Percentiles rank a stretch among this genome's conserved stretches.
Evolutionary conservation across 1,140 invertebrate species (phyloP).

Genomic region (Hypsibius dujardini): DNA sequence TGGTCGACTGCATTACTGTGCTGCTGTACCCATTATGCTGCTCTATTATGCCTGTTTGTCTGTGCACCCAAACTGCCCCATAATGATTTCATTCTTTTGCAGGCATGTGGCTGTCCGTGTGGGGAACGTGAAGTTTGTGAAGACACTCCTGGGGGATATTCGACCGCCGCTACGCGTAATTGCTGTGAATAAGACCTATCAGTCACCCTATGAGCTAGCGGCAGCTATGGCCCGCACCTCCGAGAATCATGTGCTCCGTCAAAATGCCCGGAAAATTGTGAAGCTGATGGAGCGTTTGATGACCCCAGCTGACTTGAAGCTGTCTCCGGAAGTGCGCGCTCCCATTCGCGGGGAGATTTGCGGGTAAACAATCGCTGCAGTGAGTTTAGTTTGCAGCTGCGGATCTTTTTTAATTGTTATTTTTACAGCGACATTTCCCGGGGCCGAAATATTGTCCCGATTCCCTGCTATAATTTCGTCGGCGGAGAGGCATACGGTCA

Average conservation of each 20-base stretch:
- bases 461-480: slow-evolving; percentile 1
- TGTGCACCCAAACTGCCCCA: too few species aligned
- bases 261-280: background rate
- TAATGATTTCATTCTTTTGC: background rate
- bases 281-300: slow-evolving; percentile 9
- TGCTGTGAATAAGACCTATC: background rate
- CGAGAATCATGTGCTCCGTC: too few species aligned
- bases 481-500: background rate
- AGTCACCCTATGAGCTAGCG: background rate
- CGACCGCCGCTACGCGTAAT: background rate
- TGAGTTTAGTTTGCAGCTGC: too few species aligned
- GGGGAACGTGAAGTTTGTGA: background rate
- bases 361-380: background rate
- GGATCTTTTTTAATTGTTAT: background rate
- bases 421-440: background rate
- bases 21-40: too few species aligned
- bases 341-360: background rate
- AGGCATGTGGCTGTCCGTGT: background rate
- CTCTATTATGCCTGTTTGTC: too few species aligned
- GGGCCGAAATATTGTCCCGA: background rate
- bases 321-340: background rate
- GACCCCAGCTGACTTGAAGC: background rate
- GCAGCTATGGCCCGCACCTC: too few species aligned
- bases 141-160: background rate
- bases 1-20: too few species aligned